These are phyloP conservation scores for Micromys minutus DNA, from an alignment of 2,113 vertebrate genomes.

Conservation along the genomic window DNA sequence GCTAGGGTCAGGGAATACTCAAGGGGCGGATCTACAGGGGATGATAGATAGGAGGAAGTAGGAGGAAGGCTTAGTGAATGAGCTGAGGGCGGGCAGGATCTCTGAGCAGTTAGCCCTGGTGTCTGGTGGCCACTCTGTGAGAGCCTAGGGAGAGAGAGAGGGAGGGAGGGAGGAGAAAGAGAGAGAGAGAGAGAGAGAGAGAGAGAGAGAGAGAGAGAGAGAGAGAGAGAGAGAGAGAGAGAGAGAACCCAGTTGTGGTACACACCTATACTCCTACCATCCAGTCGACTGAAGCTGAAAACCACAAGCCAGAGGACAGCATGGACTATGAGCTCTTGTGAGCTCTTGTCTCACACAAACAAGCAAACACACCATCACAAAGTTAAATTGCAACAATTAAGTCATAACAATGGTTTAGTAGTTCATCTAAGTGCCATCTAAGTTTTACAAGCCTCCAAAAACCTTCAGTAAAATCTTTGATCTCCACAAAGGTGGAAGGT, in stretches of 20 bases:
- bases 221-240: neutral
- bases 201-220: neutral
- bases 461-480: neutral
- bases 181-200: neutral
- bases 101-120: too few relatives aligned
- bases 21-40: too few relatives aligned
- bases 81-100: too few relatives aligned
- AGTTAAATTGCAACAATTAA: conserved; percentile 31
- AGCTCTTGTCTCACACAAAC: neutral
- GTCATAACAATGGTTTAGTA: neutral
- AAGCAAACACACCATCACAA: neutral
- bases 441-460: conserved; percentile 39
- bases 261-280: neutral
- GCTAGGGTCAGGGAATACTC: too few relatives aligned
- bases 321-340: neutral
- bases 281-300: neutral
- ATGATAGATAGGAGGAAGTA: too few relatives aligned
- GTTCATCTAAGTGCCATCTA: neutral
- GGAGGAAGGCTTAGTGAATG: too few relatives aligned
- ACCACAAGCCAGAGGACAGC: neutral
- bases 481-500: neutral
- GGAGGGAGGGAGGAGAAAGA: neutral
- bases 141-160: neutral
- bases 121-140: too few relatives aligned
- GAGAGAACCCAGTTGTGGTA: neutral